Evolutionary conservation across 2,888 invertebrate genomes (phyloP).

Genomic region (Thymelicus sylvestris): DNA sequence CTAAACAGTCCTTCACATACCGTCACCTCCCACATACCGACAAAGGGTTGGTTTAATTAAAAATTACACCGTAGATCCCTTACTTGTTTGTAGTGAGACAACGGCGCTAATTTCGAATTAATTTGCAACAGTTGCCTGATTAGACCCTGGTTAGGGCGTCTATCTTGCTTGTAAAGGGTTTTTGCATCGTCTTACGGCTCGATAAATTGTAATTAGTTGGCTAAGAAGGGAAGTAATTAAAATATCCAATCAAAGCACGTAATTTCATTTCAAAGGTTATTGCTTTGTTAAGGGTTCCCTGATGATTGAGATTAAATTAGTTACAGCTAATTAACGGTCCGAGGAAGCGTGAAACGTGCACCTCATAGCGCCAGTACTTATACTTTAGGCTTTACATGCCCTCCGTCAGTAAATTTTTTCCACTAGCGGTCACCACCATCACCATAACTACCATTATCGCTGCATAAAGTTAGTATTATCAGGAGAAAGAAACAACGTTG

Average conservation of each 20-base stretch:
- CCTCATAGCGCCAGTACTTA: too few species aligned
- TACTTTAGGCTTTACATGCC: too few species aligned
- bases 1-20: not conserved
- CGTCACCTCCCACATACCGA: constrained; percentile 47
- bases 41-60: constrained; percentile 51
- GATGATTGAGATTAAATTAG: not conserved
- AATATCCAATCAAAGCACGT: constrained; percentile 34
- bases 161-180: constrained; percentile 57
- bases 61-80: constrained; percentile 56
- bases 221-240: constrained; percentile 36
- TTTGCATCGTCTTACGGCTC: constrained; percentile 36
- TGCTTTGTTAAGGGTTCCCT: not conserved
- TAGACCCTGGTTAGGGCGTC: constrained; percentile 75
- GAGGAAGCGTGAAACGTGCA: too few species aligned
- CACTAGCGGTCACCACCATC: too few species aligned
- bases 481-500: too few species aligned
- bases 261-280: constrained; percentile 19
- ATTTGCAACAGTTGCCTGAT: constrained; percentile 74
- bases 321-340: not conserved
- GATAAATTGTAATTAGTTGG: constrained; percentile 38
- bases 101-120: constrained; percentile 76
- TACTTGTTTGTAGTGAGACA: constrained; percentile 69
- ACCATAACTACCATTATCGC: too few species aligned
- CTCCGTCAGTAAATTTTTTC: too few species aligned
- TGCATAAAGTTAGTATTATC: too few species aligned